These are phyloP conservation scores for Sciurus niger DNA, from an alignment of 2,113 vertebrate genomes.

Conservation along the genomic window DNA sequence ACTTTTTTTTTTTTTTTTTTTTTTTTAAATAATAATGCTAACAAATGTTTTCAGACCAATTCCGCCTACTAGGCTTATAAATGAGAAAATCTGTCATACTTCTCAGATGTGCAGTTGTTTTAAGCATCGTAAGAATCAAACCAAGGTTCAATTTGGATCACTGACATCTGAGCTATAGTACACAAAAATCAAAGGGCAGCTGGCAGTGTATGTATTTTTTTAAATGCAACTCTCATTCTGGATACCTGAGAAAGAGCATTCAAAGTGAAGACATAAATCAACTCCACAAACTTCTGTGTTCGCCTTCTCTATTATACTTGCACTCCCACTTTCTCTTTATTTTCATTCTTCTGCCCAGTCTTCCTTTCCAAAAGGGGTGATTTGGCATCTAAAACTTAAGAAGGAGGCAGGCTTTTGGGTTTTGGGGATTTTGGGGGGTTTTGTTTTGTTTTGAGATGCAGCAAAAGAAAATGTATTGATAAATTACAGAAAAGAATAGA, in stretches of 20 bases:
- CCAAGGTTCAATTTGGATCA: neutral
- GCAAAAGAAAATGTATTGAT: neutral
- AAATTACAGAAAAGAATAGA: constrained; percentile 1
- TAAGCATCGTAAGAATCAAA: neutral
- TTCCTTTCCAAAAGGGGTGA: neutral
- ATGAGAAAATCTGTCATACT: neutral
- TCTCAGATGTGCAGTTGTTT: neutral
- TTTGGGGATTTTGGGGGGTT: neutral
- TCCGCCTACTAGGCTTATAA: neutral
- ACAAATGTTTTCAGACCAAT: neutral
- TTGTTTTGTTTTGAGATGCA: neutral
- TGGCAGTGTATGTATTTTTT: neutral
- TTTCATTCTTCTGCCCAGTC: neutral
- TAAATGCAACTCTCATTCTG: neutral
- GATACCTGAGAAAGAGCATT: neutral
- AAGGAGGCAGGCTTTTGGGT: no score
- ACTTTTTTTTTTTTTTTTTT: neutral
- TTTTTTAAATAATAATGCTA: neutral
- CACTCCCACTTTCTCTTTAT: neutral
- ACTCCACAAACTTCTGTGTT: neutral
- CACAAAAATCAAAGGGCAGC: neutral
- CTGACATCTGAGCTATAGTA: neutral
- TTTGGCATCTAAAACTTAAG: neutral
- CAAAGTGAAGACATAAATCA: neutral
- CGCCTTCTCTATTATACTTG: neutral